These are phyloP conservation scores for Drosophila borborema DNA, from an alignment of 2,888 invertebrate species.

Conservation along the genomic window DNA sequence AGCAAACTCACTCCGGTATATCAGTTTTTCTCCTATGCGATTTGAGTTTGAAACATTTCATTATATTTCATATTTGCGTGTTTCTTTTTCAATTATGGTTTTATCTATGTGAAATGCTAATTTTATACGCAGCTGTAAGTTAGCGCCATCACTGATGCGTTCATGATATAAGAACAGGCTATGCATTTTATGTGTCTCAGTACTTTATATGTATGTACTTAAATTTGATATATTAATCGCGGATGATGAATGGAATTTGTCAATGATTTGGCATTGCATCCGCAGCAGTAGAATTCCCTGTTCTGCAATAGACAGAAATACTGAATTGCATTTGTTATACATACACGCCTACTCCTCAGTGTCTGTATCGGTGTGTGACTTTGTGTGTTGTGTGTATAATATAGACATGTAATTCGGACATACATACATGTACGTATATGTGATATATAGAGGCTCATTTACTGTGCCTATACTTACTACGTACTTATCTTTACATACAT, in stretches of 20 bases:
- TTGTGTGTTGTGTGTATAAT: neutral
- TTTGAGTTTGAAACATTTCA: conserved; percentile 22
- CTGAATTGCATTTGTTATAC: conserved; percentile 65
- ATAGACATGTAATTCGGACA: conserved; percentile 18
- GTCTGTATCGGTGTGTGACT: neutral
- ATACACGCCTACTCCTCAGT: conserved; percentile 41
- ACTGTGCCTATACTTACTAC: too few relatives aligned
- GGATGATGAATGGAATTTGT: neutral
- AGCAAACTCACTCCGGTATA: conserved; percentile 40
- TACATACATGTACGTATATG: neutral
- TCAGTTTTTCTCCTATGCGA: conserved; percentile 17
- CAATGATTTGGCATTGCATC: conserved; percentile 8
- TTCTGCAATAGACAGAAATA: conserved; percentile 58
- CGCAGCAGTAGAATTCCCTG: conserved; percentile 6
- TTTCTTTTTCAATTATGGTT: neutral
- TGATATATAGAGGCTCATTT: neutral
- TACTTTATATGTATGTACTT: neutral
- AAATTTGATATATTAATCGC: neutral
- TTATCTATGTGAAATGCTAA: neutral
- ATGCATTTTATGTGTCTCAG: neutral
- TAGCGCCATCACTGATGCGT: neutral
- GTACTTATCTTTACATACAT: neutral
- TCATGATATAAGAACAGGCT: neutral
- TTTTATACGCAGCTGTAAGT: neutral
- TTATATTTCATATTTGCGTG: neutral